Evolutionary conservation across 1,140 invertebrate genomes (phyloP), one percentile per base, ranked within the genome.

Genomic region (Eurosta solidaginis): DNA sequence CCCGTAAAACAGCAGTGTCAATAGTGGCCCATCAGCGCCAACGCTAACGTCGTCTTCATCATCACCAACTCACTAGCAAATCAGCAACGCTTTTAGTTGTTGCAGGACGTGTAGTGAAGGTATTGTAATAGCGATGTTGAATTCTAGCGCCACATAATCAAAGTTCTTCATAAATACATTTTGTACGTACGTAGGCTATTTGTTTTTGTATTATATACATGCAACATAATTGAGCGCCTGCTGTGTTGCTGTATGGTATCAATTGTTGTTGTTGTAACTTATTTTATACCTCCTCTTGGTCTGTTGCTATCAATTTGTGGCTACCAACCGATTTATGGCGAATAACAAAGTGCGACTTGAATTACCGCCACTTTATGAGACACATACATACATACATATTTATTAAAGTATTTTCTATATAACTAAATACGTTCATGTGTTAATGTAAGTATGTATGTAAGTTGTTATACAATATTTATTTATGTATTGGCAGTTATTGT

Each of bases 221-320:
- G n/a, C n/a, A n/a, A n/a, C n/a, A n/a, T 29, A 68, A 20, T 20
- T 29, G 54, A 4, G 54, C 54, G 27, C 54, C 54, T 29, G 54
- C 54, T 59, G 54, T 59, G 54, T 17, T 47, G 12, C n/a, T 1
- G 45, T 47, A 17, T 47, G 45, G 45, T 47, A 1, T 47, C 12
- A 17, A 14, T 47, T 47, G 45, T 47, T 47, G 9, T 47, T 47
- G 49, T 52, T 4, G 49, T 68, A n/a, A n/a, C n/a, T n/a, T n/a
- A n/a, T n/a, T n/a, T n/a, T n/a, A n/a, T n/a, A n/a, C n/a, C n/a
- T n/a, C n/a, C n/a, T 68, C 17, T 22, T 68, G 33, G 33, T 6
- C 59, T 68, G 12, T 40, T 68, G 59, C 59, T 68, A 68, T 68
- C 59, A 68, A 68, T 40, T 68, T 68, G 59, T 68, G 59, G 59